These are phyloP conservation scores for Phortica okadai DNA, from an alignment of 2,888 invertebrate species.

Conservation along the genomic window DNA sequence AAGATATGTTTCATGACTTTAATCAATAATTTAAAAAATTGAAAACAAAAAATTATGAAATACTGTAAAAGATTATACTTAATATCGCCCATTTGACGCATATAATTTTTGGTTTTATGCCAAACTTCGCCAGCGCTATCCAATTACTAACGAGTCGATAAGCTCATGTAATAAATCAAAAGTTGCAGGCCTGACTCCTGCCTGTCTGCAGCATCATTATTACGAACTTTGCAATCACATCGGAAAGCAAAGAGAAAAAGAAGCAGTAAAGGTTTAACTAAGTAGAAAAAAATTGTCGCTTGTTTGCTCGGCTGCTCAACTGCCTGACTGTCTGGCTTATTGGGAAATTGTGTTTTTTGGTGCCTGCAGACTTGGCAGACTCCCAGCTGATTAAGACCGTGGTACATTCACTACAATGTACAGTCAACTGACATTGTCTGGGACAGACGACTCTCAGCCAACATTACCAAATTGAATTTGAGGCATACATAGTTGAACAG, in stretches of 20 bases:
- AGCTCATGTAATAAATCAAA: not conserved
- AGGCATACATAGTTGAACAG: not conserved
- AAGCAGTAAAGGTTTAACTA: too few species aligned
- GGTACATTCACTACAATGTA: not conserved
- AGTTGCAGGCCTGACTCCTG: not conserved
- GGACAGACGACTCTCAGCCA: not conserved
- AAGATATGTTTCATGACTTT: too few species aligned
- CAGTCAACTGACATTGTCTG: not conserved
- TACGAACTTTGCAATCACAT: too few species aligned
- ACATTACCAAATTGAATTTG: slow-evolving; percentile 27
- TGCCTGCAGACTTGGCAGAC: slow-evolving; percentile 20
- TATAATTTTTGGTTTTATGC: too few species aligned
- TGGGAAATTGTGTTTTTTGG: not conserved
- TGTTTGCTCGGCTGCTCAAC: not conserved
- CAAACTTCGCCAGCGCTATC: not conserved
- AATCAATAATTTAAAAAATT: too few species aligned
- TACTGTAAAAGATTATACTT: too few species aligned
- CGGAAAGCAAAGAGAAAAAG: too few species aligned
- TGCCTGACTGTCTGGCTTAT: not conserved
- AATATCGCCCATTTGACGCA: too few species aligned
- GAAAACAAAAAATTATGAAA: too few species aligned
- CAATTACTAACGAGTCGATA: not conserved
- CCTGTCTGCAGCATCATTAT: not conserved
- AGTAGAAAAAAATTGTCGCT: too few species aligned
- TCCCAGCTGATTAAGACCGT: not conserved